Conservation (phyloP, 1,140 invertebrate species). For the Nymphalis io region DNA sequence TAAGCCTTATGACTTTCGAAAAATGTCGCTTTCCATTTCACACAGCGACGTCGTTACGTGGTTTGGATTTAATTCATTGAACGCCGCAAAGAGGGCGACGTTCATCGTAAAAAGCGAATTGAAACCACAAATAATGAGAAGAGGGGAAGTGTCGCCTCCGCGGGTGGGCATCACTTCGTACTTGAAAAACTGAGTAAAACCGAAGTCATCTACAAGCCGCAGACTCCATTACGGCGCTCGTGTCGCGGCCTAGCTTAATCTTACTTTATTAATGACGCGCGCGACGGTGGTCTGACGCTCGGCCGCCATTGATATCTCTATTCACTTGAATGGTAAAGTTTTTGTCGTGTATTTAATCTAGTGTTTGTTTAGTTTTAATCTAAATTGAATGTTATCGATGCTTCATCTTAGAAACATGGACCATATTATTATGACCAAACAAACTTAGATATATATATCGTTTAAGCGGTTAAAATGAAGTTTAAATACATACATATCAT, state of each 20-base stretch:
- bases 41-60: constrained; percentile 45
- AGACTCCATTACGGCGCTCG: constrained; percentile 62
- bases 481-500: no score
- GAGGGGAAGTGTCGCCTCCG: constrained; percentile 59
- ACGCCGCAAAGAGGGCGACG: constrained; percentile 56
- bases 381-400: constrained; percentile 6
- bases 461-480: no score
- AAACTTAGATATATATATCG: neutral
- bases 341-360: constrained; percentile 9
- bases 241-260: constrained; percentile 65
- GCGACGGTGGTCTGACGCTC: constrained; percentile 51
- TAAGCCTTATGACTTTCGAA: constrained; percentile 28
- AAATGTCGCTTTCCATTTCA: constrained; percentile 17
- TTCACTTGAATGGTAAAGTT: constrained; percentile 31
- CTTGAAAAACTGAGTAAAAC: constrained; percentile 76
- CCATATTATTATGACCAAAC: neutral
- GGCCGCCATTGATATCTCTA: constrained; percentile 50
- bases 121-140: constrained; percentile 76
- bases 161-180: constrained; percentile 75
- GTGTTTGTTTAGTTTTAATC: constrained; percentile 14
- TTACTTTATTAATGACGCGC: constrained; percentile 66
- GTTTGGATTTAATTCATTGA: constrained; percentile 47
- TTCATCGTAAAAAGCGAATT: constrained; percentile 75
- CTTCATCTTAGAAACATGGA: neutral
- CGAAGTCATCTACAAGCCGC: constrained; percentile 67